A percentile compares a stretch with the other conserved stretches of the same genome.
Evolutionary conservation across 2,888 invertebrate species (phyloP).

Genomic region (Mesorhabditis spiculigera): DNA sequence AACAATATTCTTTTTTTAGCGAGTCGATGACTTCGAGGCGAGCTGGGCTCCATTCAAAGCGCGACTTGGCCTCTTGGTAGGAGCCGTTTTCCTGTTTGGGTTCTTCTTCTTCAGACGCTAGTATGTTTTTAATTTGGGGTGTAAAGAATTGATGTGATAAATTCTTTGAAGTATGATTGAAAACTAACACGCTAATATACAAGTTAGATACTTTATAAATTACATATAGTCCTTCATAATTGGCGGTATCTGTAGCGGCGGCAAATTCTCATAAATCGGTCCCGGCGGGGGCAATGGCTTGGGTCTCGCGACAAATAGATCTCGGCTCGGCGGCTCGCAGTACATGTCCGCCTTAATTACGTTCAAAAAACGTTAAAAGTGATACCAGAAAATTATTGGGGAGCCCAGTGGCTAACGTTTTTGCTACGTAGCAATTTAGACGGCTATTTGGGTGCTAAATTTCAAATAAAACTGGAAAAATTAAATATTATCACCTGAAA

Average conservation of each 20-base stretch:
- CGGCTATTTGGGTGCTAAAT: neutral
- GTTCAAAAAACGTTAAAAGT: too few species aligned
- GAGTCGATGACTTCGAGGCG: too few species aligned
- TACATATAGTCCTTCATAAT: too few species aligned
- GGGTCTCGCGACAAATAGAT: neutral
- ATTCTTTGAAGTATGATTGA: too few species aligned
- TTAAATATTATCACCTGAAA: neutral
- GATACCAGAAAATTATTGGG: too few species aligned
- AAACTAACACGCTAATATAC: too few species aligned
- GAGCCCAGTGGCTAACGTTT: too few species aligned
- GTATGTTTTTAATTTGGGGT: too few species aligned
- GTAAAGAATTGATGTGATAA: too few species aligned
- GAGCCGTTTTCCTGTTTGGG: constrained; percentile 9
- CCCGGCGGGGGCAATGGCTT: neutral
- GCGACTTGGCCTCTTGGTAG: neutral
- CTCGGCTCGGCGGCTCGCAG: neutral
- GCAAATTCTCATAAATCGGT: neutral
- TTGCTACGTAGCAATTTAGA: neutral
- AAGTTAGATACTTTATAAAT: too few species aligned
- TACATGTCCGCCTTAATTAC: neutral
- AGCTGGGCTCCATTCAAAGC: too few species aligned
- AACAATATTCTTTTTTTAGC: too few species aligned
- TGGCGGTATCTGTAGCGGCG: neutral
- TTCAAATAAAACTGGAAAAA: neutral
- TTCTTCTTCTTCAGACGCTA: constrained; percentile 6